Evolutionary conservation across 2,888 invertebrate species (phyloP), one percentile per base, ranked within the genome.

Genomic region (Dryobotodes eremita): DNA sequence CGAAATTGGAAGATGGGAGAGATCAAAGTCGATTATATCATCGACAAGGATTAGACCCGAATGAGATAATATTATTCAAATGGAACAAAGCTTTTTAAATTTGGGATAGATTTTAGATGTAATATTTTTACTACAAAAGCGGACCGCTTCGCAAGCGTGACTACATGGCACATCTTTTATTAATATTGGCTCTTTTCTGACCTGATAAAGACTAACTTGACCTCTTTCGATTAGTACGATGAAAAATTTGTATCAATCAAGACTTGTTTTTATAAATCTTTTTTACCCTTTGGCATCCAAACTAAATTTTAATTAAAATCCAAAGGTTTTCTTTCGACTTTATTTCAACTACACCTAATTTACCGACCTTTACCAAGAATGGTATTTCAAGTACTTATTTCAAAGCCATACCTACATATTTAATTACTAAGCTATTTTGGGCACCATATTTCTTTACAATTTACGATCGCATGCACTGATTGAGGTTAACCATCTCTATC

Each of bases 391-490:
- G 64, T 68, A 83, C n/a, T n/a, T n/a, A n/a, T n/a, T 64, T 81
- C 48, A 20, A 71, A 74, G 57, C 71, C n/a, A n/a, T n/a, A n/a
- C 61, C 65, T 70, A 78, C 82, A 79, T 80, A 85, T 77, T 88
- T 88, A 80, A 81, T 81, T 68, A 72, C 72, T 23, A 62, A 72
- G 71, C 77, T 78, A 82, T 84, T 86, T 75, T 13, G 65, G 55
- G 48, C 79, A 73, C 78, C 31, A 75, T 79, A 70, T 72, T 77
- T 75, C 78, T 72, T 72, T 71, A 84, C 65, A 75, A 84, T 87
- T 84, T 80, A 88, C 69, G 83, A 82, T 84, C 84, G 84, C 84
- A 84, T 88, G 87, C 71, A 80, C 53, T 64, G 71, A 86, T 79
- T 72, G 17, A 64, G 42, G 64, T 68, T 61, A 48, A 66, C 68